Evolutionary conservation across 1,140 invertebrate genomes (phyloP).

Genomic region (Orchestia grillus): DNA sequence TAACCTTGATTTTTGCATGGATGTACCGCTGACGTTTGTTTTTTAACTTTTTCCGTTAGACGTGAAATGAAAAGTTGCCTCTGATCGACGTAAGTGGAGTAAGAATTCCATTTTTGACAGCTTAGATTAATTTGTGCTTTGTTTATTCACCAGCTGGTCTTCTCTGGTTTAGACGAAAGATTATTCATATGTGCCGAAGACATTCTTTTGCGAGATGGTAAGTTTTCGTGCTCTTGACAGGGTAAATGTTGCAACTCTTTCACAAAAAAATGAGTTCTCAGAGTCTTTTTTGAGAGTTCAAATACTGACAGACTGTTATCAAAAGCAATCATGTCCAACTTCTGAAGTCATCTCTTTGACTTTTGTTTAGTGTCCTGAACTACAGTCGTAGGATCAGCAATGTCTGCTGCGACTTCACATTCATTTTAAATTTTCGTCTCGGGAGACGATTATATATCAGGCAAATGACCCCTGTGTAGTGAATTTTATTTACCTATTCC

Average conservation of each 20-base stretch:
- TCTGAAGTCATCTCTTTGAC: too few species aligned
- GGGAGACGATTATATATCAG: neutral
- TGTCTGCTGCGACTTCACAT: too few species aligned
- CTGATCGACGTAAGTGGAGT: neutral
- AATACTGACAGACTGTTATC: too few species aligned
- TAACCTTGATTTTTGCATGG: slow-evolving; percentile 8
- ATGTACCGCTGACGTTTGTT: neutral
- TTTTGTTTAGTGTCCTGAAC: too few species aligned
- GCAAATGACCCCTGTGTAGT: neutral
- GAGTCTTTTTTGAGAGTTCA: too few species aligned
- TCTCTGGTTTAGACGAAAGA: neutral
- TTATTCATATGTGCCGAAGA: neutral
- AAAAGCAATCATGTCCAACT: too few species aligned
- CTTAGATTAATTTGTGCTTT: neutral
- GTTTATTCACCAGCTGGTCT: neutral
- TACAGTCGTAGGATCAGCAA: too few species aligned
- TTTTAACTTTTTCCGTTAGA: neutral
- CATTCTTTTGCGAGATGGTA: neutral
- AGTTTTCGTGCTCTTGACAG: neutral
- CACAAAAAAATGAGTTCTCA: too few species aligned
- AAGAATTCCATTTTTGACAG: neutral
- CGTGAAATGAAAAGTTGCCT: neutral
- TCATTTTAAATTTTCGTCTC: neutral
- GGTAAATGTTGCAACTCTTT: neutral
- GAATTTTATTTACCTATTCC: too few species aligned